Base-by-base conservation (phyloP, 1,140 invertebrate genomes). In the Vanessa tameamea region DNA sequence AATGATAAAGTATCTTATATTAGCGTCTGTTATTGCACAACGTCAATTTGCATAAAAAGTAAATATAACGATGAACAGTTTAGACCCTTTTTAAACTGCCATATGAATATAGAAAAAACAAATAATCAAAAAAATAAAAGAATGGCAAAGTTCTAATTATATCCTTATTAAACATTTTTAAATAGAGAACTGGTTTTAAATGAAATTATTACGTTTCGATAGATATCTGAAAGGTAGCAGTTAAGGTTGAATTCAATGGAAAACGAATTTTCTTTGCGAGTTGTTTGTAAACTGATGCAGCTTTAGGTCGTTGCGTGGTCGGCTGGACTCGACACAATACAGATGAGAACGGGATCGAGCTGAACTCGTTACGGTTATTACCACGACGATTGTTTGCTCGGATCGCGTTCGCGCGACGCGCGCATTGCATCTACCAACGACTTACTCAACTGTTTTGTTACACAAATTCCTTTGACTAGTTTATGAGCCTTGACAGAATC, bases 351-450 rank as follows among this genome's bases (percentile, higher is more conserved):
- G 82, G 79, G 80, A 87, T 78, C 80, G 76, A 61, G 75, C 61
- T 81, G 80, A 77, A 78, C 85, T 84, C 83, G 87, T 89, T 87
- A 88, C 83, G 86, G 81, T 87, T 84, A 85, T 90, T 87, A 86
- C 79, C 75, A 79, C 80, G 78, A 75, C 79, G 79, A 87, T 87
- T 86, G 86, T 87, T 87, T 82, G 82, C 73, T 61, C 72, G 72
- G 74, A 75, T 75, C 75, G 82, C 80, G 79, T 78, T 78, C 75
- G 76, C 78, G 79, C 78, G 81, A 77, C 66, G 68, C 53, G 69
- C 48, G 73, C 79, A 66, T 80, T 79, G 65, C 73, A 73, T 70
- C 73, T 69, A 63, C 70, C 67, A 70, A 74, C 67, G 65, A 71
- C 75, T 70, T 78, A 79, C 73, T 77, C 73, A 70, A 81, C 73